Evolutionary conservation across 2,888 invertebrate species (phyloP), one percentile per base, ranked within the genome.

Genomic region (Catocala sponsa): DNA sequence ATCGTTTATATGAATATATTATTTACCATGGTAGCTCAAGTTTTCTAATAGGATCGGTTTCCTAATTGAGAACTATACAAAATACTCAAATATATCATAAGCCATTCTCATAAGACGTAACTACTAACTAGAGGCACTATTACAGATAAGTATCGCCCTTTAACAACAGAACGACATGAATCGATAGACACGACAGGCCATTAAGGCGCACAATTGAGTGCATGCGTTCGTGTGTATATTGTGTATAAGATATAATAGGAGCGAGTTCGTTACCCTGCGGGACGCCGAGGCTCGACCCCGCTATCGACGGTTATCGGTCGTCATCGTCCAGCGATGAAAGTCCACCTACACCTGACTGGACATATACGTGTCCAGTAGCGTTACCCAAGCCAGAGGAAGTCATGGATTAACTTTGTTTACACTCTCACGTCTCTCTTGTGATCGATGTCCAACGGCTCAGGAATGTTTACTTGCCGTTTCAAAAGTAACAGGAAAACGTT

Each of bases 261-360:
- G 72, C 79, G 82, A 86, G 90, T 84, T 89, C 90, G 86, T 84
- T 88, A 86, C 86, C 86, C 89, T 84, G 85, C 59, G 82, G 79
- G 61, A 82, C 76, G 74, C 80, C 77, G 78, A 78, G 80, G 76
- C 77, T 64, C 83, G 84, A 85, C 84, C 82, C 74, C 70, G 68
- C 77, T 85, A 85, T 84, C 86, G 72, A 61, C 84, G 82, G 85
- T 86, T 89, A 90, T 89, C 89, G 83, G 83, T 82, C 83, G 81
- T 77, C 79, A 82, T 82, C 83, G 78, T 64, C 54, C 41, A 65
- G 50, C 74, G 79, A 80, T 76, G 84, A 86, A 85, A 87, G 86
- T 86, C 80, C 83, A 73, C 67, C 65, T 15, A 74, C 78, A 84
- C 80, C 81, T 84, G 84, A 77, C 59, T 57, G 59, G 55, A 53